phyloP scores from a whole-genome alignment of 2,797 vertebrate species.

The Thaleichthys pacificus region DNA sequence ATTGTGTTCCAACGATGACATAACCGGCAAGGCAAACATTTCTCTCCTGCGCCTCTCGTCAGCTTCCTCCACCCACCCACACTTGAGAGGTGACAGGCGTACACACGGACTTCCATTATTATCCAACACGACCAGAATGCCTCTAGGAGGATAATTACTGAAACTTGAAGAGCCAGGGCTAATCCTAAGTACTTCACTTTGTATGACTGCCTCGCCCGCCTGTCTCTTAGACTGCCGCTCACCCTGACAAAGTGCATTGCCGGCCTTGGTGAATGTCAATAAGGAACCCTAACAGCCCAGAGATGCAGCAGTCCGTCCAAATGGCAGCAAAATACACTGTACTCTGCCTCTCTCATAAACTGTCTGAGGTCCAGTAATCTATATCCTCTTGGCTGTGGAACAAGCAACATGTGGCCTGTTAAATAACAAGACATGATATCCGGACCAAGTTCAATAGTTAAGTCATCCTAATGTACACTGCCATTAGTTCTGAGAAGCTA shows the following conservation, averaged over 20 bases:
- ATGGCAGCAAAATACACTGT: slow-evolving; percentile 58
- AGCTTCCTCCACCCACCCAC: slow-evolving; percentile 75
- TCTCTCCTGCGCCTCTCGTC: slow-evolving; percentile 66
- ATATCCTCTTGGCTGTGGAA: slow-evolving; percentile 32
- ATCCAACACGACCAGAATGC: slow-evolving; percentile 75
- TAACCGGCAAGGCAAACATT: slow-evolving; percentile 77
- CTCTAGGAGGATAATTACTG: slow-evolving; percentile 80
- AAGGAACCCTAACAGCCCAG: slow-evolving; percentile 63
- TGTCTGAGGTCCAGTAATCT: slow-evolving; percentile 46
- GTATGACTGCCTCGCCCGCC: slow-evolving; percentile 72
- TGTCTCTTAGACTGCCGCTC: slow-evolving; percentile 73
- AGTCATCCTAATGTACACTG: background rate
- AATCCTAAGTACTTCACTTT: slow-evolving; percentile 81
- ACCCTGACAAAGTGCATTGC: slow-evolving; percentile 73
- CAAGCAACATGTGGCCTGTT: slow-evolving; percentile 30
- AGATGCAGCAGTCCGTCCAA: slow-evolving; percentile 56
- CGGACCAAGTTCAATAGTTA: background rate
- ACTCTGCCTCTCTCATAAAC: slow-evolving; percentile 60
- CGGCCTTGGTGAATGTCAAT: slow-evolving; percentile 69
- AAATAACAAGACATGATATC: slow-evolving; percentile 34
- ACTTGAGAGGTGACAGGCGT: slow-evolving; percentile 79
- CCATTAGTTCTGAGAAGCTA: background rate
- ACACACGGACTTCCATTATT: slow-evolving; percentile 77
- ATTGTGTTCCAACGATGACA: slow-evolving; percentile 69
- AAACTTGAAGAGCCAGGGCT: slow-evolving; percentile 78